Evolutionary conservation across 2,113 vertebrate genomes (phyloP).

Genomic region (Lamprologus sp.): DNA sequence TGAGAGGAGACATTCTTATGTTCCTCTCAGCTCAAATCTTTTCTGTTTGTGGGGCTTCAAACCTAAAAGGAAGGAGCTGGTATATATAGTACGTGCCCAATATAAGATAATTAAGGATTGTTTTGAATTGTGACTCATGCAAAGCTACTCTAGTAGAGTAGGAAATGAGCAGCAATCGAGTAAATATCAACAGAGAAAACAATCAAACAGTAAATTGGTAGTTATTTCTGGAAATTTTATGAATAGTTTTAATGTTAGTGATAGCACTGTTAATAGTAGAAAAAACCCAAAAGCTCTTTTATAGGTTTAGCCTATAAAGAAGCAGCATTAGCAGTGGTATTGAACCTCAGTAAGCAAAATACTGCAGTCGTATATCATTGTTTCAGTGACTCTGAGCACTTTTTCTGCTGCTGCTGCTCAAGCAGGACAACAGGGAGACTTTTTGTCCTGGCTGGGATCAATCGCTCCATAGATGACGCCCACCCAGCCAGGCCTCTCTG

Average conservation of each 20-base stretch:
- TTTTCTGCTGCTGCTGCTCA: neutral
- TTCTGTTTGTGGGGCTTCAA: neutral
- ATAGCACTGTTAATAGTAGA: neutral
- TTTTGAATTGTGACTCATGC: neutral
- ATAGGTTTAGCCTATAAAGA: neutral
- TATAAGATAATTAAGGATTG: neutral
- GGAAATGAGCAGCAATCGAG: neutral
- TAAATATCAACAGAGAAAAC: neutral
- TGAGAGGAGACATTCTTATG: neutral
- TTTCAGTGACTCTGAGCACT: neutral
- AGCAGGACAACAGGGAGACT: slow-evolving; percentile 49
- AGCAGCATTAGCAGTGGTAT: neutral
- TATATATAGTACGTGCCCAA: neutral
- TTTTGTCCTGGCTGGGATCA: slow-evolving; percentile 58
- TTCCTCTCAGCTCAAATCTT: neutral
- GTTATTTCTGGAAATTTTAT: neutral
- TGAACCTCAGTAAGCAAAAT: neutral
- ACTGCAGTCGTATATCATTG: neutral
- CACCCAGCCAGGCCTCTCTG: slow-evolving; percentile 44
- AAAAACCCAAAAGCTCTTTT: neutral
- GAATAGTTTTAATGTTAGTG: neutral
- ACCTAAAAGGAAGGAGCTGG: neutral
- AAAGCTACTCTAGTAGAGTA: neutral
- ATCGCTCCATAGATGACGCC: slow-evolving; percentile 67
- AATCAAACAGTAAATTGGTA: neutral